Percentiles rank a stretch among this genome's conserved stretches.
phyloP scores from a whole-genome alignment of 2,888 invertebrate species.

The Deilephila porcellus region DNA sequence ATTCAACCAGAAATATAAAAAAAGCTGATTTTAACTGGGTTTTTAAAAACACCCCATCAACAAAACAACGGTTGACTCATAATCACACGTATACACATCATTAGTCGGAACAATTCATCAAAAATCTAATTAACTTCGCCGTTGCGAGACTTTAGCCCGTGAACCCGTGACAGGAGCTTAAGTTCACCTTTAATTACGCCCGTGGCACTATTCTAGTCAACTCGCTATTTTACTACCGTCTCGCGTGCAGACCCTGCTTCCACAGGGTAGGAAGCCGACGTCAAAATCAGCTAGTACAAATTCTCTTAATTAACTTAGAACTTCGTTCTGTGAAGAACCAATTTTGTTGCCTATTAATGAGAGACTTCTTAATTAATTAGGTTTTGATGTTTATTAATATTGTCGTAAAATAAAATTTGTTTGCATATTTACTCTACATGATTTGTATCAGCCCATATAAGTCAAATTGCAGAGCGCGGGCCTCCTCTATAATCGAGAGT shows the following conservation, averaged over 20 bases:
- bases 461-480: too few relatives aligned
- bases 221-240: constrained; percentile 51
- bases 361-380: too few relatives aligned
- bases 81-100: constrained; percentile 6
- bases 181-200: constrained; percentile 76
- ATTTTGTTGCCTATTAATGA: too few relatives aligned
- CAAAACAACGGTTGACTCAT: not conserved
- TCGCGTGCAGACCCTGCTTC: constrained; percentile 8
- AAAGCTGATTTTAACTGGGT: not conserved
- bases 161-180: constrained; percentile 75
- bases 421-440: too few relatives aligned
- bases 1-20: not conserved
- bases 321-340: not conserved
- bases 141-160: constrained; percentile 55
- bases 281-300: not conserved
- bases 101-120: constrained; percentile 63
- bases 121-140: constrained; percentile 71
- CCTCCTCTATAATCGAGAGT: too few relatives aligned
- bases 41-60: too few relatives aligned
- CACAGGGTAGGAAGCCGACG: not conserved
- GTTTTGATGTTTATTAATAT: too few relatives aligned
- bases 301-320: not conserved
- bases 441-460: too few relatives aligned
- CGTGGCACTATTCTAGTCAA: constrained; percentile 57
- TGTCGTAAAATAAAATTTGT: too few relatives aligned